phyloP scores from a whole-genome alignment of 2,113 vertebrate species.

The Chloropsis cyanopogon region DNA sequence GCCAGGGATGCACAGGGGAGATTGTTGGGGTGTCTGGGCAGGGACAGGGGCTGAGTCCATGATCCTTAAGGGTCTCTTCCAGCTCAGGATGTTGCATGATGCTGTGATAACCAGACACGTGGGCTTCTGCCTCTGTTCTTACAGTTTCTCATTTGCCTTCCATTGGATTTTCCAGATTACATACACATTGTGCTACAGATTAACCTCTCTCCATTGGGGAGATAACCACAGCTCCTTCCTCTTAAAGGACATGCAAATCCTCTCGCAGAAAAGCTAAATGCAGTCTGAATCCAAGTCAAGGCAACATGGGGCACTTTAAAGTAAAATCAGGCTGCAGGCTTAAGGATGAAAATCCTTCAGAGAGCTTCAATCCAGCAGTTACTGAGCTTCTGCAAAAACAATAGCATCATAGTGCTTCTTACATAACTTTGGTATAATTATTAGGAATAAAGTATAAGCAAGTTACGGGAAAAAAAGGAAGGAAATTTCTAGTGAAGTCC shows the following conservation, averaged over 20 bases:
- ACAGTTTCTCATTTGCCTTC: neutral
- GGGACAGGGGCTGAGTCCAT: neutral
- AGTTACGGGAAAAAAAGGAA: neutral
- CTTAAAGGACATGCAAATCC: neutral
- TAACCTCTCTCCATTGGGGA: neutral
- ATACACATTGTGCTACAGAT: neutral
- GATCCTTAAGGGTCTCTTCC: too few relatives aligned
- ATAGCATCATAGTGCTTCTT: neutral
- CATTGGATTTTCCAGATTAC: neutral
- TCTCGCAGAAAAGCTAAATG: neutral
- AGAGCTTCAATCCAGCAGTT: neutral
- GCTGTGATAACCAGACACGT: neutral
- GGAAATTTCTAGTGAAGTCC: neutral
- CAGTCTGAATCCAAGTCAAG: neutral
- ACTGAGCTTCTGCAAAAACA: neutral
- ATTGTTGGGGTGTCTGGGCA: neutral
- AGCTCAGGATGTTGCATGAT: neutral
- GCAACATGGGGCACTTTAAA: neutral
- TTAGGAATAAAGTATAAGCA: neutral
- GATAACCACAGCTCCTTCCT: neutral
- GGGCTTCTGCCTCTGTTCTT: neutral
- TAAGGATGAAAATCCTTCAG: neutral
- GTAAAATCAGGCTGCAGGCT: neutral
- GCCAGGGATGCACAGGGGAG: neutral
- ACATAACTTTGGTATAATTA: neutral